These are phyloP conservation scores for Pecten maximus DNA, from an alignment of 2,888 invertebrate species.

Conservation along the genomic window DNA sequence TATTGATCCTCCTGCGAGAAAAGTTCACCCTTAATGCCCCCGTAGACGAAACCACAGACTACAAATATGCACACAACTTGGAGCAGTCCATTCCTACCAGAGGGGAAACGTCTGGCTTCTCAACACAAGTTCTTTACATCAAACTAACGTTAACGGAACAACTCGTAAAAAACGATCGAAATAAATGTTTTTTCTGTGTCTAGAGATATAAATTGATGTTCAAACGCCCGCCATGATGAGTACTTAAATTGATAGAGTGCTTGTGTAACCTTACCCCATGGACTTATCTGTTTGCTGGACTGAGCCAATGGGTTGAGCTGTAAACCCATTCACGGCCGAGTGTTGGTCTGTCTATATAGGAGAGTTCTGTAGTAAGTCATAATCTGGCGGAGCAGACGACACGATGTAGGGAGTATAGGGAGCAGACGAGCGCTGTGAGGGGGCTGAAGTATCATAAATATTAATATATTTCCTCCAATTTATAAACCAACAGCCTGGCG, in stretches of 20 bases:
- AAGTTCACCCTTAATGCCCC: background rate
- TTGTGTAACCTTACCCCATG: background rate
- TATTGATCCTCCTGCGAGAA: conserved; percentile 1
- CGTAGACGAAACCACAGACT: conserved; percentile 29
- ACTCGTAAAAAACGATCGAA: background rate
- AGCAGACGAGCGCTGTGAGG: background rate
- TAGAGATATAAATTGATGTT: background rate
- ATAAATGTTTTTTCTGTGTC: background rate
- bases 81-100: background rate
- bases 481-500: background rate
- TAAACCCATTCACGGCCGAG: conserved; percentile 10
- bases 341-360: background rate
- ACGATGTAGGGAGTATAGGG: background rate
- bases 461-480: background rate
- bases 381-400: background rate
- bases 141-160: background rate
- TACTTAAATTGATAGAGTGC: background rate
- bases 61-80: background rate
- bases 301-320: background rate
- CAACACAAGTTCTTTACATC: background rate
- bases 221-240: background rate
- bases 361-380: background rate
- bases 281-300: conserved; percentile 13
- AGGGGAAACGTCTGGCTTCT: background rate
- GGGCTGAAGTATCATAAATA: background rate